Conservation (phyloP, 2,888 invertebrate species). For the Erebia palarica region DNA sequence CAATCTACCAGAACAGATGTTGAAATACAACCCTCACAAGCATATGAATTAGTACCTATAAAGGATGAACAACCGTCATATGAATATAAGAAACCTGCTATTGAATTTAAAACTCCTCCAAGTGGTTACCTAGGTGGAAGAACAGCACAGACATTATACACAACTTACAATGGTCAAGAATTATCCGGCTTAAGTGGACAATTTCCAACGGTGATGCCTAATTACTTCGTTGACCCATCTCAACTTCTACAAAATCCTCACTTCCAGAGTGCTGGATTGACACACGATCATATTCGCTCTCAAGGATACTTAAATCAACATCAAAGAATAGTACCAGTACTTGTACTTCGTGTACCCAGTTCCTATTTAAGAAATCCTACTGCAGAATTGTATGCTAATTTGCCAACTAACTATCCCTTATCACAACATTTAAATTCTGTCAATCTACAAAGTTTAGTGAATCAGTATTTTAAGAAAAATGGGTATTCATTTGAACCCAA, state of each 20-base stretch:
- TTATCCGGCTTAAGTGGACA: slow-evolving; percentile 72
- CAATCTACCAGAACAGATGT: slow-evolving; percentile 60
- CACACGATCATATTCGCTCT: slow-evolving; percentile 70
- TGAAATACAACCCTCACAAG: slow-evolving; percentile 83
- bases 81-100: slow-evolving; percentile 60
- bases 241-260: slow-evolving; percentile 72
- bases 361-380: slow-evolving; percentile 79
- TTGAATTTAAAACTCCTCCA: slow-evolving; percentile 52
- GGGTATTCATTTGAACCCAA: slow-evolving; percentile 70
- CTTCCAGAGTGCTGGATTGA: slow-evolving; percentile 77
- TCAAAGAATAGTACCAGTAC: slow-evolving; percentile 80
- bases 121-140: slow-evolving; percentile 43
- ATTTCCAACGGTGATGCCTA: slow-evolving; percentile 74
- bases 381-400: slow-evolving; percentile 79
- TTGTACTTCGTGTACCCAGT: slow-evolving; percentile 82
- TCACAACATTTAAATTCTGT: slow-evolving; percentile 79
- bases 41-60: slow-evolving; percentile 73
- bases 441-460: slow-evolving; percentile 80
- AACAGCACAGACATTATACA: slow-evolving; percentile 69
- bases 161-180: slow-evolving; percentile 75
- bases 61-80: slow-evolving; percentile 64
- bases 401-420: slow-evolving; percentile 80
- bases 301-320: slow-evolving; percentile 65
- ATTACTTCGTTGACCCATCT: slow-evolving; percentile 72
- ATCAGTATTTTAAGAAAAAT: slow-evolving; percentile 76